phyloP scores from a whole-genome alignment of 2,888 invertebrate species.

The Spatulosminthurus flaviceps region DNA sequence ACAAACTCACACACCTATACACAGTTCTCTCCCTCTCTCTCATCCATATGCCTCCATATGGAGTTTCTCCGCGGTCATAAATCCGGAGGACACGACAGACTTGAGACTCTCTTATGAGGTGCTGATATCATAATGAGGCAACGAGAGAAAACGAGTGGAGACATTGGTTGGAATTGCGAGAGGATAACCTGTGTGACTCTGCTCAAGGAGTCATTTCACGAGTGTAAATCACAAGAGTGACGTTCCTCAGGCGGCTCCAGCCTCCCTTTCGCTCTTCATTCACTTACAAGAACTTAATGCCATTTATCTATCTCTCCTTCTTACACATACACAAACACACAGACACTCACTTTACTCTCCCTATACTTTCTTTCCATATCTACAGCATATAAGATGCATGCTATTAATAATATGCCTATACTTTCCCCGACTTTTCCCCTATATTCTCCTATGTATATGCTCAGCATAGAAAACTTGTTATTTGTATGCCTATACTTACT shows the following conservation, averaged over 20 bases:
- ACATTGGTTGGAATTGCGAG: too few relatives aligned
- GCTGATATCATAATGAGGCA: conserved; percentile 44
- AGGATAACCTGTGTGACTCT: conserved; percentile 40
- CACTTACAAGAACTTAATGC: conserved; percentile 30
- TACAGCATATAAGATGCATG: neutral
- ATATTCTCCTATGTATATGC: too few relatives aligned
- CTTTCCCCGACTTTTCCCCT: neutral
- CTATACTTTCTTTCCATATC: too few relatives aligned
- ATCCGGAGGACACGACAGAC: conserved; percentile 33
- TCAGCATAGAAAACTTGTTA: too few relatives aligned
- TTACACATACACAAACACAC: neutral
- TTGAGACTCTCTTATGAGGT: conserved; percentile 45
- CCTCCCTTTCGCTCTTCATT: conserved; percentile 38
- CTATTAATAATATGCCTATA: neutral
- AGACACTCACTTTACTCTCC: neutral
- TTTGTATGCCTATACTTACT: too few relatives aligned
- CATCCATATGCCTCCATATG: conserved; percentile 38
- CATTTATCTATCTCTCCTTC: neutral
- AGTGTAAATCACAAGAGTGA: conserved; percentile 41
- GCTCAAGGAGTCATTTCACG: conserved; percentile 25
- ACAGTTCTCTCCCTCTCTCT: too few relatives aligned
- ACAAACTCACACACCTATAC: too few relatives aligned
- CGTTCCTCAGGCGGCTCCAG: conserved; percentile 30
- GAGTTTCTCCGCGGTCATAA: conserved; percentile 36
- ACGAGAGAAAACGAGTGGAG: neutral